Evolutionary conservation across 2,888 invertebrate genomes (phyloP).

Genomic region (Lasioglossum villosulum): DNA sequence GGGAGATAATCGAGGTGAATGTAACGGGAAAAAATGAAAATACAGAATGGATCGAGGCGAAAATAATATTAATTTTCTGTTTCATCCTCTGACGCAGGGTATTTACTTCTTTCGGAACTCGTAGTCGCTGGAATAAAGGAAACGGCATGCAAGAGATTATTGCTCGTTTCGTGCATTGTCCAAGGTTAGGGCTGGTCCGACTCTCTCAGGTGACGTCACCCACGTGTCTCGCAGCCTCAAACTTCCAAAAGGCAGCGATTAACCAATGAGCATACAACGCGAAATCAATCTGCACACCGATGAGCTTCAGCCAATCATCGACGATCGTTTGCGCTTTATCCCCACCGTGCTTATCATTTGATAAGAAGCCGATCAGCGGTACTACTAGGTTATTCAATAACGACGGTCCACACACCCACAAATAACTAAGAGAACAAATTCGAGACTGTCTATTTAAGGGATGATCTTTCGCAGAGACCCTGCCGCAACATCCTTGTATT

Average conservation of each 20-base stretch:
- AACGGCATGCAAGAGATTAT: constrained; percentile 63
- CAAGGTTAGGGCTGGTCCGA: constrained; percentile 78
- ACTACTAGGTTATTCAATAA: neutral
- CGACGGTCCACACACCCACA: too few relatives aligned
- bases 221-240: constrained; percentile 81
- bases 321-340: constrained; percentile 19
- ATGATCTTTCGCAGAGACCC: neutral
- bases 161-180: constrained; percentile 74
- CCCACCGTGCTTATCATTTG: neutral
- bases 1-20: neutral
- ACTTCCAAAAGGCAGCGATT: constrained; percentile 18
- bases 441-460: neutral
- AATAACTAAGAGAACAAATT: neutral
- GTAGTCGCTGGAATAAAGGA: constrained; percentile 1
- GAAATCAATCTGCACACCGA: constrained; percentile 27
- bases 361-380: neutral
- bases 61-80: neutral
- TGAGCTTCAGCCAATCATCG: constrained; percentile 12
- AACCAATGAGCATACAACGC: constrained; percentile 21
- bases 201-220: constrained; percentile 77
- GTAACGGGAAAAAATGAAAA: neutral
- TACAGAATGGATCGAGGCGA: neutral
- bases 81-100: neutral
- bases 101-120: neutral
- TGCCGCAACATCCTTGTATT: neutral